Percentiles rank a stretch among this genome's conserved stretches.
These are phyloP conservation scores for Actinia tenebrosa DNA, from an alignment of 64 coral and sea anemone genomes.

Conservation along the genomic window DNA sequence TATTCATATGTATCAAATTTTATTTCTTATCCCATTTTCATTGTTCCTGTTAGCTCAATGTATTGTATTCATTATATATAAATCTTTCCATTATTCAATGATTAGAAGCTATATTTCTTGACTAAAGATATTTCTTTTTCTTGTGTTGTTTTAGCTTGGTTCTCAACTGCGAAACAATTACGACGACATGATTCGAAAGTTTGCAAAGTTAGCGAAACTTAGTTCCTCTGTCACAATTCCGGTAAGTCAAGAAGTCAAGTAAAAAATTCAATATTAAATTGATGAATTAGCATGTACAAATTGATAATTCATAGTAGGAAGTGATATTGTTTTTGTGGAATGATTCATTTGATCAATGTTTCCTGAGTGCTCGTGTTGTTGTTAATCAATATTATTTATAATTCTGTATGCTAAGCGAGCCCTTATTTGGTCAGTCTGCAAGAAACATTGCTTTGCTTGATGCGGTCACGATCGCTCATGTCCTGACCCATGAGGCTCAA, in stretches of 20 bases:
- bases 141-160: slow-evolving; percentile 53
- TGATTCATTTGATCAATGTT: not conserved
- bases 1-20: too few relatives aligned
- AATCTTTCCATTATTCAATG: too few relatives aligned
- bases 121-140: not conserved
- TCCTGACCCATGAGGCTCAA: not conserved
- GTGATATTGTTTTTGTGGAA: not conserved
- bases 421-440: not conserved
- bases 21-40: too few relatives aligned
- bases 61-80: too few relatives aligned
- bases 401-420: too few relatives aligned
- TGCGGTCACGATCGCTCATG: not conserved
- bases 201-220: slow-evolving; percentile 63
- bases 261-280: not conserved
- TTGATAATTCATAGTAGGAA: too few relatives aligned
- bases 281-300: too few relatives aligned
- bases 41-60: too few relatives aligned
- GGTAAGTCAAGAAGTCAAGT: slow-evolving; percentile 8
- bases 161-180: slow-evolving; percentile 77
- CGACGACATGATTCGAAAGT: slow-evolving; percentile 88
- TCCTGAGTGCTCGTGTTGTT: not conserved
- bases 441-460: not conserved
- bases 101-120: not conserved
- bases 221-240: not conserved
- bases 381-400: slow-evolving; percentile 7